phyloP scores from a whole-genome alignment of 2,888 invertebrate species.

The Apotomis capreana region DNA sequence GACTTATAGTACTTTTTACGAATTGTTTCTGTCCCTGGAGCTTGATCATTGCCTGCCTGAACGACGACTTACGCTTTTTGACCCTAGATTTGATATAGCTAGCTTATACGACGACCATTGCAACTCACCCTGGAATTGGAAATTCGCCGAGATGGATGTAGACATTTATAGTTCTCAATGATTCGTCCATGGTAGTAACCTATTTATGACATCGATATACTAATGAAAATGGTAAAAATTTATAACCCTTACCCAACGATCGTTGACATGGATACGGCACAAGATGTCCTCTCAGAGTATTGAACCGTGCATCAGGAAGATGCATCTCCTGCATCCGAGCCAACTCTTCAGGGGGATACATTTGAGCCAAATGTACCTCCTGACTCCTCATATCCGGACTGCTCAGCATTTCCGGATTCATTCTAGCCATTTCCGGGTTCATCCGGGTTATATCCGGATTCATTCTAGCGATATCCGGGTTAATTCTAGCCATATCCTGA shows the following conservation, averaged over 20 bases:
- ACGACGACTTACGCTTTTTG: too few relatives aligned
- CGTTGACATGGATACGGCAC: conserved; percentile 71
- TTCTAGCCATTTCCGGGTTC: conserved; percentile 38
- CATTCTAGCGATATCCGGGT: conserved; percentile 49
- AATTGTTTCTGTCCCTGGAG: too few relatives aligned
- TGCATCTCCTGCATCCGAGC: conserved; percentile 63
- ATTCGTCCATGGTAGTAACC: too few relatives aligned
- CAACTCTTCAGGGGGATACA: conserved; percentile 58
- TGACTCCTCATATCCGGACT: conserved; percentile 5
- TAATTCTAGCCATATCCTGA: conserved; percentile 49
- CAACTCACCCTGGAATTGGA: too few relatives aligned
- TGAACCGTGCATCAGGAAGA: conserved; percentile 65
- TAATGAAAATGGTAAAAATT: too few relatives aligned
- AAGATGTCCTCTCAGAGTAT: conserved; percentile 74
- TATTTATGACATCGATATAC: too few relatives aligned
- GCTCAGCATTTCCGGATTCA: conserved; percentile 32
- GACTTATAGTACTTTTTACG: too few relatives aligned
- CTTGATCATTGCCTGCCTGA: too few relatives aligned
- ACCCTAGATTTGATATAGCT: too few relatives aligned
- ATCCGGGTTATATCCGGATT: conserved; percentile 39
- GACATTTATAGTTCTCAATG: too few relatives aligned
- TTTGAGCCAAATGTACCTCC: conserved; percentile 49
- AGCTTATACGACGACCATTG: too few relatives aligned
- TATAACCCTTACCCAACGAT: conserved; percentile 49
- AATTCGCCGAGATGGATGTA: too few relatives aligned